Evolutionary conservation across 1,140 invertebrate species (phyloP), one percentile per base, ranked within the genome.

Genomic region (Philaenus spumarius): DNA sequence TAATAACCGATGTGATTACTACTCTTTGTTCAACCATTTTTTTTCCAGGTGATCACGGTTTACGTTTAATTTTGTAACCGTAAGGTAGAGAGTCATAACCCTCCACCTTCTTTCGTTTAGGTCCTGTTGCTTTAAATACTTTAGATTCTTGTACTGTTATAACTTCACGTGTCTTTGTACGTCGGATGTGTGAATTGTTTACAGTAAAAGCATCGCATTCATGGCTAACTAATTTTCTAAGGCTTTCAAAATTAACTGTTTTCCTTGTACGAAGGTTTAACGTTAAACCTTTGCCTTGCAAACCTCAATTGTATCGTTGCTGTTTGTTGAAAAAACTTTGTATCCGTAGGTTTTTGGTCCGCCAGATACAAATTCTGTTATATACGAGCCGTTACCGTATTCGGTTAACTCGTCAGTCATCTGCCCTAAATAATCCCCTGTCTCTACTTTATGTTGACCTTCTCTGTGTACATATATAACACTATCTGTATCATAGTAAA

Each of bases 401-500:
- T 34, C n/a, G 4, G 42, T 55, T 4, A 70, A 19, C 42, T 72
- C 67, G 52, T 71, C 65, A 2, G 65, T 71, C 57, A 71, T 48
- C n/a, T 37, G 35, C 42, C 42, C 9, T 17, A 45, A 37, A 62
- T 64, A 67, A 24, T 54, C 46, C n/a, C 69, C 69, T 4, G 60
- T 58, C 1, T 58, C 58, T 22, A 62, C 50, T 35, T 64, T 52
- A 30, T 62, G 59, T 30, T 62, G 45, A 11, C 48, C 60, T 2
- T 5, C 3, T 17, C 37, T 61, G 11, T 58, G 47, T 2, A 64
- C 20, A 50, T 67, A 73, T 30, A 72, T 66, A 19, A 70, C 45
- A 15, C 55, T 63, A 61, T 76, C 75, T 1, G 75, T 77, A 59
- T 77, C 75, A 23, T 63, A 71, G 58, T 77, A 77, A 2, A 74